These are phyloP conservation scores for Mobula birostris DNA, from an alignment of 2,113 vertebrate species.

Conservation along the genomic window DNA sequence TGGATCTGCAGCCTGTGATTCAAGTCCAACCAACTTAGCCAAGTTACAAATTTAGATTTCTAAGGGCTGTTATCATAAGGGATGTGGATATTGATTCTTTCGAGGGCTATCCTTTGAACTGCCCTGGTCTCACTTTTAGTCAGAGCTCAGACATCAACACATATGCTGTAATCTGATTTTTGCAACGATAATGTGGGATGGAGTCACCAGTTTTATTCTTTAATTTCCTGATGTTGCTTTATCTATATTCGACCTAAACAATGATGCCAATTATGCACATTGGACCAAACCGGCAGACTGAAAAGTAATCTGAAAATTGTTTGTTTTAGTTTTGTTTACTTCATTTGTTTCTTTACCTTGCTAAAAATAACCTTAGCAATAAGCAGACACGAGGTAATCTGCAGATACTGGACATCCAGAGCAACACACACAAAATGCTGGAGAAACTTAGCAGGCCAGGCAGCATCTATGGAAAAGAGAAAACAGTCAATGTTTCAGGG, in stretches of 20 bases:
- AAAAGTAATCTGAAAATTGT: slow-evolving; percentile 36
- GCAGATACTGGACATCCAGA: too few species aligned
- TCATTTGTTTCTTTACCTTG: too few species aligned
- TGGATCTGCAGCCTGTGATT: not conserved
- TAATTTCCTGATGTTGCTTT: slow-evolving; percentile 34
- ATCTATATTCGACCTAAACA: slow-evolving; percentile 38
- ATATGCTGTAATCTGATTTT: slow-evolving; percentile 38
- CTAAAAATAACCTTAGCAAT: too few species aligned
- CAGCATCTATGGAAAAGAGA: too few species aligned
- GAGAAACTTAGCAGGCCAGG: too few species aligned
- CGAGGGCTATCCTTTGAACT: slow-evolving; percentile 14
- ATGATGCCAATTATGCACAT: slow-evolving; percentile 34
- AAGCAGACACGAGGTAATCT: too few species aligned
- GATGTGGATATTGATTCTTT: not conserved
- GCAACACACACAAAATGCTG: too few species aligned
- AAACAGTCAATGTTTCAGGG: too few species aligned
- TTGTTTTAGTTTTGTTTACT: too few species aligned
- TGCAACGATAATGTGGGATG: slow-evolving; percentile 30
- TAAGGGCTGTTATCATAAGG: slow-evolving; percentile 1
- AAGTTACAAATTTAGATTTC: not conserved
- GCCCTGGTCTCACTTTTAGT: not conserved
- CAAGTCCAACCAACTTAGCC: not conserved
- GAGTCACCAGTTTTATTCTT: slow-evolving; percentile 32
- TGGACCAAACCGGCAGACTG: not conserved
- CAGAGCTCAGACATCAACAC: slow-evolving; percentile 23